Conservation (phyloP, 2,113 vertebrate species). For the Agapornis roseicollis region DNA sequence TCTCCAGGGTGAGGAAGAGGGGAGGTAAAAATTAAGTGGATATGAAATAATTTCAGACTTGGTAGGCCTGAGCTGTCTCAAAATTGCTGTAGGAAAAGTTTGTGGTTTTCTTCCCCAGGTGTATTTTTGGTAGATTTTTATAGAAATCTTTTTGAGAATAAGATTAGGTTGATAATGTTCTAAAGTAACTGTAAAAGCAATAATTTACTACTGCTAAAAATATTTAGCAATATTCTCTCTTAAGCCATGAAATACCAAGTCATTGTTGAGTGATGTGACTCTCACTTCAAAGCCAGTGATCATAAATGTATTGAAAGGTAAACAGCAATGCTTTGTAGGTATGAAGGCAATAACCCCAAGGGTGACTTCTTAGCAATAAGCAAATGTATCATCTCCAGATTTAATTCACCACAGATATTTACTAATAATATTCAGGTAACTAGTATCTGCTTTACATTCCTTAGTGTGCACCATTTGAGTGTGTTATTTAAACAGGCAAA, state of each 20-base stretch:
- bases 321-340: slow-evolving; percentile 16
- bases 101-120: not conserved
- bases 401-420: not conserved
- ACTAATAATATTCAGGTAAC: not conserved
- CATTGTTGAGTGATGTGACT: not conserved
- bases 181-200: slow-evolving; percentile 65
- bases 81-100: not conserved
- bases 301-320: not conserved
- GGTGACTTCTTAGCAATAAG: slow-evolving; percentile 73
- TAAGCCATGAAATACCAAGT: slow-evolving; percentile 70
- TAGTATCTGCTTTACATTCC: slow-evolving; percentile 6
- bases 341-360: slow-evolving; percentile 47
- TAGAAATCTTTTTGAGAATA: not conserved
- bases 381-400: not conserved
- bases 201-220: slow-evolving; percentile 66
- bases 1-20: not conserved
- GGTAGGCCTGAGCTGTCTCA: not conserved
- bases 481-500: not conserved
- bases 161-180: slow-evolving; percentile 17
- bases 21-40: not conserved
- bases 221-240: slow-evolving; percentile 72
- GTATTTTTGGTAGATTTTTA: slow-evolving; percentile 19
- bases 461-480: not conserved
- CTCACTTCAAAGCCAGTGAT: not conserved
- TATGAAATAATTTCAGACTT: not conserved